Evolutionary conservation across 1,140 invertebrate genomes (phyloP), one percentile per base, ranked within the genome.

Genomic region (Centruroides sculpturatus): DNA sequence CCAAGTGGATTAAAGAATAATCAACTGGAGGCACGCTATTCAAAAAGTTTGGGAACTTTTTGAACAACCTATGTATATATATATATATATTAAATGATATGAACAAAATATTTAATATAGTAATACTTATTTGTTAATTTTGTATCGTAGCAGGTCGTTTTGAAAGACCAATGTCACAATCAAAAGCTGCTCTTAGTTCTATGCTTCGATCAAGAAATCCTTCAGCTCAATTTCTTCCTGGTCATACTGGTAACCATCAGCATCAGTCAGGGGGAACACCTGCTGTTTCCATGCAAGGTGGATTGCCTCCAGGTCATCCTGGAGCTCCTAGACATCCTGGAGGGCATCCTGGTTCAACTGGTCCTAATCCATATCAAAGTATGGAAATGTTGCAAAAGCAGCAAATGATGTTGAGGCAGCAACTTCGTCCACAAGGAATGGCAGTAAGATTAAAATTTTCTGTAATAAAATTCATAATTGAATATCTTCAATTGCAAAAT

Each of bases 131-230:
- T 23, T 1, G 23, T 23, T 23, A 23, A 23, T 23, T 41, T 41
- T 41, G 5, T 41, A 41, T 41, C 23, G 0, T 41, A 41, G 41
- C 41, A 41, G 41, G 41, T 41, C 51, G 51, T 53, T 65, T 61
- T 48, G 64, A 65, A 47, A 49, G 13, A 72, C 81, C 68, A 82
- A 84, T 70, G 83, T 84, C 67, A 79, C 83, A 70, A 61, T 87
- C 87, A 0, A 92, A 92, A 68, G 86, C 88, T 70, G 89, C 89
- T 1, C 72, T 93, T 3, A 87, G 86, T 4, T 84, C 89, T 65
- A 89, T 93, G 86, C 73, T 94, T 55, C 77, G 87, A 2, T 79
- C 84, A 64, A 76, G 82, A 35, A 70, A 79, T 35, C 75, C 73
- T 4, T 75, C 75, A 2, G 69, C 75, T 8, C 62, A 66, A 50